Base-by-base conservation (phyloP, 1,140 invertebrate genomes). In the Coenobita brevimanus region DNA sequence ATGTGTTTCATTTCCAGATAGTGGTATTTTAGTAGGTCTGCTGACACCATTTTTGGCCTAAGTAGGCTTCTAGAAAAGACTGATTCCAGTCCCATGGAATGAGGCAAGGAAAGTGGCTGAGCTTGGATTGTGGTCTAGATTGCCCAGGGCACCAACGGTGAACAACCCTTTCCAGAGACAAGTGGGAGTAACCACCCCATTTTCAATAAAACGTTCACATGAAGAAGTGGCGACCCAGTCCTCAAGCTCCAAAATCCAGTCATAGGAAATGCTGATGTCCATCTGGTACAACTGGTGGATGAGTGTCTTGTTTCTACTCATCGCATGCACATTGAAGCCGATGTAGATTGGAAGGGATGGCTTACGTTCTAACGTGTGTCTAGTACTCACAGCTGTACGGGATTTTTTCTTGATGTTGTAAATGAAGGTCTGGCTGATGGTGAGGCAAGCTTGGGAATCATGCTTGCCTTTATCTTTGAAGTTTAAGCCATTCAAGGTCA, bases 401-500 rank as follows among this genome's bases (percentile, higher is more conserved):
- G 54, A 30, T 41, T 80, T 17, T 33, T 80, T 78, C 17, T 50
- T 50, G 46, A 15, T 38, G 46, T 64, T 80, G 75, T 2, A 87
- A 17, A 80, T 60, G 10, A 80, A 79, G 21, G 10, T 27, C 27
- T 87, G 69, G 36, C 24, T 71, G 50, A 86, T 86, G 50, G 71
- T 79, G 17, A 50, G 30, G 75, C 43, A 79, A 79, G 83, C 83
- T 38, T 86, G 83, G 15, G 75, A 30, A 8, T 86, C 43, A 15
- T 57, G 2, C 36, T 38, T 60, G 71, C 73, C 43, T 36, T 86
- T 69, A n/a, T 86, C 73, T 36, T 87, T 54, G 43, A 87, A 3
- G 1, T 87, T 80, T n/a, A 75, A 13, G 50, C 84, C 84, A 87
- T 79, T 69, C 41, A 79, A 80, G 50, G 79, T 87, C 84, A 87